Percentiles rank a stretch among this genome's conserved stretches.
phyloP scores from a whole-genome alignment of 2,113 vertebrate species.

The Clarias magur region DNA sequence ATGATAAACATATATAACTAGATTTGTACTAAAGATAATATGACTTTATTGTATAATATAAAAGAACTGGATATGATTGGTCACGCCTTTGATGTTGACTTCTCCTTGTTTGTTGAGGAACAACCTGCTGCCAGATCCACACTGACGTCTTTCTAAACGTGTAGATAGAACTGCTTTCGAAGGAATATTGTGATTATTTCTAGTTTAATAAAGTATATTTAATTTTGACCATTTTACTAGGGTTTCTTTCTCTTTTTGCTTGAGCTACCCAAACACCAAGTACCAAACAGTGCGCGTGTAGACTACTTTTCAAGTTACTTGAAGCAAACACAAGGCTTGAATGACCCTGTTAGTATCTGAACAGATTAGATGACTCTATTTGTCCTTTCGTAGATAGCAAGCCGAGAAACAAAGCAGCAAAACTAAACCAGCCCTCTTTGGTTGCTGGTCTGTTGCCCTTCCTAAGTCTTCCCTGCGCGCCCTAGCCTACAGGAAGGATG shows the following conservation, averaged over 20 bases:
- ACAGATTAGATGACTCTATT: not conserved
- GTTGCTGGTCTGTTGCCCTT: no score
- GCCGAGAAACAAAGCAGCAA: not conserved
- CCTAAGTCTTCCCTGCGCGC: not conserved
- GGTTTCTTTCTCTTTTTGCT: not conserved
- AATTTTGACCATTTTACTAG: not conserved
- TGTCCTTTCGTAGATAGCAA: not conserved
- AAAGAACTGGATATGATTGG: not conserved
- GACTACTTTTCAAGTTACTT: not conserved
- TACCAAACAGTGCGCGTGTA: not conserved
- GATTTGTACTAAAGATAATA: no score
- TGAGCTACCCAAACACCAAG: not conserved
- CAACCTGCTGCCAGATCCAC: not conserved
- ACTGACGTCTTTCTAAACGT: not conserved
- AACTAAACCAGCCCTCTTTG: no score
- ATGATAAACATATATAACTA: no score
- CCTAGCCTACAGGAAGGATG: slow-evolving; percentile 60
- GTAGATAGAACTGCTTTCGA: not conserved
- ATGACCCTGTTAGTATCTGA: slow-evolving; percentile 10
- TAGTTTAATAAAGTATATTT: not conserved
- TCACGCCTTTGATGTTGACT: not conserved
- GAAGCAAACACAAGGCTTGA: not conserved
- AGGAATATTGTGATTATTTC: not conserved
- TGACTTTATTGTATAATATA: not conserved
- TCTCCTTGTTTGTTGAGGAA: not conserved